Conservation (phyloP, 2,113 vertebrate genomes). For the Poeciliopsis occidentalis region DNA sequence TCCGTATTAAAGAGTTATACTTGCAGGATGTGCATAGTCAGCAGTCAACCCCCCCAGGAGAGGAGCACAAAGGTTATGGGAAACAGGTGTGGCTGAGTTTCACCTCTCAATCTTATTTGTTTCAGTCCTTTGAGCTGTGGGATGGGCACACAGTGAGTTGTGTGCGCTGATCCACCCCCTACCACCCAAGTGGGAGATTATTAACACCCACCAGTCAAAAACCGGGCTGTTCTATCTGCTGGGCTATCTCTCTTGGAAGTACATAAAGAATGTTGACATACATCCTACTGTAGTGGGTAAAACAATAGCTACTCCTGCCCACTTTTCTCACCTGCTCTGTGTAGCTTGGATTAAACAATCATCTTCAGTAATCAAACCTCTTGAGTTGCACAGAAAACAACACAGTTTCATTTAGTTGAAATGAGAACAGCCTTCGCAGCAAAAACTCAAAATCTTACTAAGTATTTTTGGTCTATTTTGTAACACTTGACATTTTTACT, state of each 20-base stretch:
- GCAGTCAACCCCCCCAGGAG: conserved; percentile 57
- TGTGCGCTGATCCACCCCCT: conserved; percentile 52
- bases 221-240: conserved; percentile 15
- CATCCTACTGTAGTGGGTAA: conserved; percentile 4
- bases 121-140: conserved; percentile 66
- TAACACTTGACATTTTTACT: too few relatives aligned
- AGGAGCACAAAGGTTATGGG: conserved; percentile 67
- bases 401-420: not conserved
- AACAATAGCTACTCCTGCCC: not conserved
- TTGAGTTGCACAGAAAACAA: conserved; percentile 3
- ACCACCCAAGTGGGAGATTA: conserved; percentile 67
- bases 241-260: conserved; percentile 23
- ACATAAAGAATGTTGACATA: conserved; percentile 18
- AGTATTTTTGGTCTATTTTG: too few relatives aligned
- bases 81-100: conserved; percentile 73
- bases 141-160: conserved; percentile 56
- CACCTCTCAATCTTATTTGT: conserved; percentile 56
- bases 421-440: not conserved
- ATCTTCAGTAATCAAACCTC: conserved; percentile 4
- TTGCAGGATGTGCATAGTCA: conserved; percentile 64
- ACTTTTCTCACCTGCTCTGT: conserved; percentile 10
- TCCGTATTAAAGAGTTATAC: conserved; percentile 56
- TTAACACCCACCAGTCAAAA: conserved; percentile 66
- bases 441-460: too few relatives aligned
- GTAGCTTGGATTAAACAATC: not conserved